phyloP scores from a whole-genome alignment of 2,888 invertebrate species.

The Ormyrus labotus region DNA sequence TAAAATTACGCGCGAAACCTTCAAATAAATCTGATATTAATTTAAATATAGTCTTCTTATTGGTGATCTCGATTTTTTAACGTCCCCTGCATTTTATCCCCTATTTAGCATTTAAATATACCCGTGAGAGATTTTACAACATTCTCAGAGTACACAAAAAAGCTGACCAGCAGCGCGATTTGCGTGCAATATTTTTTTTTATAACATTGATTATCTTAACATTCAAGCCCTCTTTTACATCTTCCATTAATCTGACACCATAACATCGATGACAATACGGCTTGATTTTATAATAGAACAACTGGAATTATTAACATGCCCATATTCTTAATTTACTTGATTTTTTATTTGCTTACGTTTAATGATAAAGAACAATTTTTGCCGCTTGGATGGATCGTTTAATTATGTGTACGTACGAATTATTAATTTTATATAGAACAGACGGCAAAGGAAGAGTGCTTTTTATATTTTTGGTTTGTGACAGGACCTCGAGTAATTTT shows the following conservation, averaged over 20 bases:
- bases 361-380: conserved; percentile 38
- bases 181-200: conserved; percentile 30
- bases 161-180: conserved; percentile 43
- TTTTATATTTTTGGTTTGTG: conserved; percentile 49
- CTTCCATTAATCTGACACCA: conserved; percentile 14
- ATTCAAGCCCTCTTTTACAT: conserved; percentile 24
- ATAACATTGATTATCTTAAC: conserved; percentile 43
- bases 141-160: conserved; percentile 25
- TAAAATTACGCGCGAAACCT: too few species aligned
- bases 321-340: conserved; percentile 36
- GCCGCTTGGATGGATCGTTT: conserved; percentile 48
- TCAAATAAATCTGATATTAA: too few species aligned
- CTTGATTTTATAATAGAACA: conserved; percentile 55
- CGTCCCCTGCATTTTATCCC: conserved; percentile 19
- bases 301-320: conserved; percentile 60
- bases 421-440: conserved; percentile 42
- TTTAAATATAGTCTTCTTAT: neutral
- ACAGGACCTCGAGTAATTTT: conserved; percentile 16
- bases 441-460: conserved; percentile 42
- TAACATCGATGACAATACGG: conserved; percentile 58
- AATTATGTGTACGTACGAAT: conserved; percentile 36
- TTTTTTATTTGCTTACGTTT: conserved; percentile 21
- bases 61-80: conserved; percentile 37
- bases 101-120: conserved; percentile 39
- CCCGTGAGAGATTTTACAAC: neutral